phyloP scores from a whole-genome alignment of 2,113 vertebrate species.

The Rhea pennata region DNA sequence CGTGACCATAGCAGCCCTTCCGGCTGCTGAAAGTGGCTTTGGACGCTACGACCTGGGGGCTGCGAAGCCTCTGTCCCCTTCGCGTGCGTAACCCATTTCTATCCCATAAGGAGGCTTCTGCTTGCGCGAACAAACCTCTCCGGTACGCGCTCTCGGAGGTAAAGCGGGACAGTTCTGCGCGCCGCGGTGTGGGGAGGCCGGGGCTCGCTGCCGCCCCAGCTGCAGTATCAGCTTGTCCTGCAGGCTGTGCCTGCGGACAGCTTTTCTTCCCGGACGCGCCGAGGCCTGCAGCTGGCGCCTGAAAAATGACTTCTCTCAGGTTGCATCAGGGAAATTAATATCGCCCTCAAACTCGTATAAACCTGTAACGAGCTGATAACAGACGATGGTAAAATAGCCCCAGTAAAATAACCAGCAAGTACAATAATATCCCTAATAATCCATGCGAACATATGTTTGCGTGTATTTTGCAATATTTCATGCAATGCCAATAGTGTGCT shows the following conservation, averaged over 20 bases:
- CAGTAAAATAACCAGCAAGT: neutral
- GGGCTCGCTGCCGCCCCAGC: no score
- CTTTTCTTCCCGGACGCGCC: neutral
- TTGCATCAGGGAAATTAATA: neutral
- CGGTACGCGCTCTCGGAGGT: neutral
- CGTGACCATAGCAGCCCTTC: fast-evolving
- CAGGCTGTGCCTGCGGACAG: conserved; percentile 47
- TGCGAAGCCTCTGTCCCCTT: no score
- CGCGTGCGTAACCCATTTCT: fast-evolving
- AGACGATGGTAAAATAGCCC: neutral
- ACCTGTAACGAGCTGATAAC: neutral
- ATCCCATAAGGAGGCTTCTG: neutral
- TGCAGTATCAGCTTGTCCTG: conserved; percentile 10
- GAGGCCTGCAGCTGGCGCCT: fast-evolving
- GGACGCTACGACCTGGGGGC: fast-evolving
- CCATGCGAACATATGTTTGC: neutral
- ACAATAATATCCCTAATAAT: neutral
- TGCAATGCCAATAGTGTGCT: neutral
- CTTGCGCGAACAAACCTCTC: neutral
- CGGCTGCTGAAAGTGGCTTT: fast-evolving
- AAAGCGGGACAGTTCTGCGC: neutral
- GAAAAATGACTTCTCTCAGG: neutral
- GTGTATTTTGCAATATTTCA: neutral
- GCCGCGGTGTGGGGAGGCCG: no score
- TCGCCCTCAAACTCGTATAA: neutral